These are phyloP conservation scores for Pseudopleuronectes americanus DNA, from an alignment of 2,797 vertebrate genomes.

Conservation along the genomic window DNA sequence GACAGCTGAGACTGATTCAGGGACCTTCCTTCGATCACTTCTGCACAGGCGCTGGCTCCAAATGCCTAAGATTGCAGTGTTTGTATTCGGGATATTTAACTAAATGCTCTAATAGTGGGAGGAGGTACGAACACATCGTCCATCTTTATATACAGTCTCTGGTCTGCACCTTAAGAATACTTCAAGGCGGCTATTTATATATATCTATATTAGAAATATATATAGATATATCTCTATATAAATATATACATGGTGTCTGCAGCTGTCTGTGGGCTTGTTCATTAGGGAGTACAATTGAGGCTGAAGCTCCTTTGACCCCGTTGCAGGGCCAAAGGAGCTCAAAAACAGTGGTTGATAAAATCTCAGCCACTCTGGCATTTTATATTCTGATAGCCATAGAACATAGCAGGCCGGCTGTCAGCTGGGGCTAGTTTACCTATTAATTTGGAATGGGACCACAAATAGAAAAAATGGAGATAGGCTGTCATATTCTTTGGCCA, in stretches of 20 bases:
- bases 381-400: constrained; percentile 48
- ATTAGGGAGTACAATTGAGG: background rate
- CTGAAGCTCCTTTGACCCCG: background rate
- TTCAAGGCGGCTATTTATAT: background rate
- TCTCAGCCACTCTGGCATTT: constrained; percentile 38
- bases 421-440: constrained; percentile 46
- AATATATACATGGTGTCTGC: background rate
- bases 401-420: constrained; percentile 57
- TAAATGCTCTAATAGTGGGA: no score
- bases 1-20: no score
- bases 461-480: constrained; percentile 44
- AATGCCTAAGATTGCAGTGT: no score
- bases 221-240: no score
- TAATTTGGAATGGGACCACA: constrained; percentile 41
- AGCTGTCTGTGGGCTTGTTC: background rate
- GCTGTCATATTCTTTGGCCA: constrained; percentile 41
- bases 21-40: no score
- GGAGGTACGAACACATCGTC: no score
- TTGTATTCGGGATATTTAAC: no score
- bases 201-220: constrained; percentile 1
- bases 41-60: no score
- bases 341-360: constrained; percentile 60
- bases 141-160: no score
- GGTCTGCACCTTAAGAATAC: no score
- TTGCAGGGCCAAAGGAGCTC: constrained; percentile 32